These are phyloP conservation scores for Odobenus rosmarus DNA, from an alignment of 2,113 vertebrate genomes.

Conservation along the genomic window DNA sequence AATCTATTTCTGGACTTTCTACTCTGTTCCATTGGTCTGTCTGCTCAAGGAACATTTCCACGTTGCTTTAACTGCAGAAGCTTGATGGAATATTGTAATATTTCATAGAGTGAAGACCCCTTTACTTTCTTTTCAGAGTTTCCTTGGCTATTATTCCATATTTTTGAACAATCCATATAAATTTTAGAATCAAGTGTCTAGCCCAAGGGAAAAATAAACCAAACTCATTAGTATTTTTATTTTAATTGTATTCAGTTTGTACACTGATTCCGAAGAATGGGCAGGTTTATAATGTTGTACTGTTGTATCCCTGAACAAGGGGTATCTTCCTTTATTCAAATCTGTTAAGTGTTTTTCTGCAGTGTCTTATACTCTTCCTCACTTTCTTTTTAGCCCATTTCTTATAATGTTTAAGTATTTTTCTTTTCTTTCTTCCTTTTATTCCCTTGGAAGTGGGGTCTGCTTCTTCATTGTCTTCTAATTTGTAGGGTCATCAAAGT, in stretches of 20 bases:
- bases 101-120: neutral
- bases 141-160: neutral
- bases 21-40: neutral
- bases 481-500: neutral
- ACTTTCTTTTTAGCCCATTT: neutral
- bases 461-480: neutral
- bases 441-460: neutral
- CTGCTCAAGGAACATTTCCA: neutral
- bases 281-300: neutral
- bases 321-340: neutral
- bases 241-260: neutral
- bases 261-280: neutral
- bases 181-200: neutral
- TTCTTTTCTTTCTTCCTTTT: neutral
- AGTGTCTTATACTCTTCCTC: neutral
- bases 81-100: neutral
- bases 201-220: neutral
- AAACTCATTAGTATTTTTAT: neutral
- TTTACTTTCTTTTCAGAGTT: neutral
- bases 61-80: neutral
- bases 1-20: neutral
- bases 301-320: neutral
- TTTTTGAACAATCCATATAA: neutral
- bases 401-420: neutral
- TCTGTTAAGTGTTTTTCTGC: neutral